Base-by-base conservation (phyloP, 2,113 vertebrate species). In the Suricata suricatta region DNA sequence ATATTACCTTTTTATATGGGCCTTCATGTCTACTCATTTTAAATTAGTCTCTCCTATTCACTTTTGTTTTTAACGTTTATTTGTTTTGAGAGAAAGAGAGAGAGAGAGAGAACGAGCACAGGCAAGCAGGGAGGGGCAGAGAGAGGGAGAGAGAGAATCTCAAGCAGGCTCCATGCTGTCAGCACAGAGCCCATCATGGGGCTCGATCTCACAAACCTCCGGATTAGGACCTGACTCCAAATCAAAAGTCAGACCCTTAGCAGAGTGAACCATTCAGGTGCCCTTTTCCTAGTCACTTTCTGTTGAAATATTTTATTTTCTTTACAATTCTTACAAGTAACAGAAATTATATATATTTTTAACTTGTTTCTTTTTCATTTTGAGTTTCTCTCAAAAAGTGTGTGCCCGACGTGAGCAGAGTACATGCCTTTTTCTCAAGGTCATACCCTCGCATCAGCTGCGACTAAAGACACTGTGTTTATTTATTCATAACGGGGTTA, bases 391-490 rank as follows among this genome's bases (percentile, higher is more conserved):
- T 52, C 25, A 27, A 13, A 74, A 31, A 90, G 47, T 21, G 14
- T 19, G 27, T 3, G 33, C 4, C 29, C 4, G 6, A 7, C 38
- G 33, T 71, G 33, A 77, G 12, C 27, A 64, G 50, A 93, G 11
- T 33, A 12, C 2, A 8, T 19, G 6, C 68, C 27, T 79, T 0
- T 27, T 77, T 23, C 15, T 82, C 33, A 72, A 13, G 74, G 7
- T 16, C 9, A 0, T 50, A 1, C 14, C 11, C 35, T 27, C 31
- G 9, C 11, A 35, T n/a, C 5, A 57, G 1, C n/a, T 38, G 3
- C 38, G 84, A 60, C 11, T 21, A 74, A 84, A 83, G 69, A 50
- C 44, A 88, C 5, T 69, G 4, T 60, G 35, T 33, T 82, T 88
- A 74, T 33, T 93, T 33, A 83, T 63, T 66, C 17, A 17, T 50